Evolutionary conservation across 2,113 vertebrate genomes (phyloP).

Genomic region (Pterocles burchelli): DNA sequence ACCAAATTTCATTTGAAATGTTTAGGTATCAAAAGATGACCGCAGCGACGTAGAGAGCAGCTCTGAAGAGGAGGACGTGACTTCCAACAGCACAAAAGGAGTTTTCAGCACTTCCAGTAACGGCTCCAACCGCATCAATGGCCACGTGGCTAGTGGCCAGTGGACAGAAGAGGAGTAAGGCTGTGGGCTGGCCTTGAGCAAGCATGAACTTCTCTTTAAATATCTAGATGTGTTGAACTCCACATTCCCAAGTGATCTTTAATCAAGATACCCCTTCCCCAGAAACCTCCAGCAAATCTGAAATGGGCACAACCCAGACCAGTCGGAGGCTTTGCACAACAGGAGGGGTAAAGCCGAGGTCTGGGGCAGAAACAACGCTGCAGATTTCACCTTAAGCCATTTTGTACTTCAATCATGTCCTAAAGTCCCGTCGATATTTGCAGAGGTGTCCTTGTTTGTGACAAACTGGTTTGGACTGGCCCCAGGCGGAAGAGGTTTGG

Average conservation of each 20-base stretch:
- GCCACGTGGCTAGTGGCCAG: conserved; percentile 76
- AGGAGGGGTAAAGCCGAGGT: conserved; percentile 17
- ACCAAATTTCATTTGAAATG: not conserved
- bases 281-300: conserved; percentile 32
- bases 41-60: conserved; percentile 97
- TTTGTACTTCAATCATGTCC: conserved; percentile 55
- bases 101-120: conserved; percentile 68
- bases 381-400: conserved; percentile 56
- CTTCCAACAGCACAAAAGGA: conserved; percentile 65
- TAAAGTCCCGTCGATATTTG: conserved; percentile 1
- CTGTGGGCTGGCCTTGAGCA: conserved; percentile 1
- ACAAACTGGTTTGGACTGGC: conserved; percentile 14
- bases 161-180: conserved; percentile 76
- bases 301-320: not conserved
- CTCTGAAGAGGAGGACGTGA: conserved; percentile 87
- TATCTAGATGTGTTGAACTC: conserved; percentile 58
- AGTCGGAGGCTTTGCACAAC: conserved; percentile 22
- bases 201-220: conserved; percentile 48
- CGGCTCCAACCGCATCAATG: conserved; percentile 87
- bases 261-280: conserved; percentile 53
- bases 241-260: conserved; percentile 64
- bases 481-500: conserved; percentile 5
- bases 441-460: not conserved
- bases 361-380: not conserved
- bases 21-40: conserved; percentile 91